Evolutionary conservation across 2,797 vertebrate genomes (phyloP).

Genomic region (Rhincodon typus): DNA sequence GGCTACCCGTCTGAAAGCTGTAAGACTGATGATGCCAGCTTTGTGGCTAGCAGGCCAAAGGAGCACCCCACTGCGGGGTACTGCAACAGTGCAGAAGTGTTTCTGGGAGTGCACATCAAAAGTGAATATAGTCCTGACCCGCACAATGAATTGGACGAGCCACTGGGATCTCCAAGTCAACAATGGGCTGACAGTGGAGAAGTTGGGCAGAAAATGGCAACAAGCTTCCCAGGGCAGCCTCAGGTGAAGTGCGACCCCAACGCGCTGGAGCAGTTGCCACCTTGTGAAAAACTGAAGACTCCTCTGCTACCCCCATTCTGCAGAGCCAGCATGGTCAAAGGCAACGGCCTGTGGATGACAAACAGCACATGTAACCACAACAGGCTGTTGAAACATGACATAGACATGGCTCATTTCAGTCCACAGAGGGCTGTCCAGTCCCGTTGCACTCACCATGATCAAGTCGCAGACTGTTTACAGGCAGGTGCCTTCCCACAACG

Average conservation of each 20-base stretch:
- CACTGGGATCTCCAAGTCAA: constrained; percentile 48
- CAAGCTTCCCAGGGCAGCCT: constrained; percentile 55
- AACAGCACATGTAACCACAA: constrained; percentile 40
- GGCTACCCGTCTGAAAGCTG: constrained; percentile 58
- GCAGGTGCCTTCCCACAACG: constrained; percentile 54
- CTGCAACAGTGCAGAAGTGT: constrained; percentile 55
- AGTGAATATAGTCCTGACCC: constrained; percentile 78
- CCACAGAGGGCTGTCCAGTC: constrained; percentile 61
- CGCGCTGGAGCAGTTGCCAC: constrained; percentile 61
- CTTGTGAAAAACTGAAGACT: constrained; percentile 67
- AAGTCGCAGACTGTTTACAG: constrained; percentile 60
- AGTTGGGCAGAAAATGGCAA: constrained; percentile 51
- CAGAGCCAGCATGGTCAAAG: constrained; percentile 52
- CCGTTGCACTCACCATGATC: constrained; percentile 59
- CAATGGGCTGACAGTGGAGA: constrained; percentile 60
- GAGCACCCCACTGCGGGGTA: constrained; percentile 47
- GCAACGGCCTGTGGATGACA: constrained; percentile 49
- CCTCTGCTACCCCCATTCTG: constrained; percentile 60
- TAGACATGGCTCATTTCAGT: constrained; percentile 56
- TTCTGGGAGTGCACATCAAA: constrained; percentile 76
- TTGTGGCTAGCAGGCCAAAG: neutral
- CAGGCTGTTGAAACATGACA: constrained; percentile 62
- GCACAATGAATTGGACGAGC: constrained; percentile 60
- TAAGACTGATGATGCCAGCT: constrained; percentile 62
- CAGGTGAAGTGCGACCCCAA: constrained; percentile 77